phyloP scores from a whole-genome alignment of 1,140 invertebrate genomes.

The Platorchestia sp. region DNA sequence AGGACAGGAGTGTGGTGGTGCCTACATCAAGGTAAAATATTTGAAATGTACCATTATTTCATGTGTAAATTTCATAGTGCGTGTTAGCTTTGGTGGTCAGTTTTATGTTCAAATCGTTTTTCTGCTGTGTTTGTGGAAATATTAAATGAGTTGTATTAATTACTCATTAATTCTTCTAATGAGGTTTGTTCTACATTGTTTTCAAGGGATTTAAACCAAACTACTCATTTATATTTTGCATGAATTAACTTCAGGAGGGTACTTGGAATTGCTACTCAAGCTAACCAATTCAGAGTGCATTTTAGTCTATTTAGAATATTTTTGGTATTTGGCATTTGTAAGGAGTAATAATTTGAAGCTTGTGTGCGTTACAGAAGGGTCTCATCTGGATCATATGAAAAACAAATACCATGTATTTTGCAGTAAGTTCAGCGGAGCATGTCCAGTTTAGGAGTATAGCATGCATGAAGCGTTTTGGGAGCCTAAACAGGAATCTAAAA shows the following conservation, averaged over 20 bases:
- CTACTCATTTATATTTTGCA: background rate
- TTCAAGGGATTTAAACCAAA: background rate
- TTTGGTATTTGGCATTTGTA: too few relatives aligned
- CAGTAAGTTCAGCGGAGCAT: too few relatives aligned
- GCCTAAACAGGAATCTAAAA: background rate
- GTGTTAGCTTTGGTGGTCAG: background rate
- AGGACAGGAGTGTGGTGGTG: constrained; percentile 98
- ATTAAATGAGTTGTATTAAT: too few relatives aligned
- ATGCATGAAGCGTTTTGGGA: background rate
- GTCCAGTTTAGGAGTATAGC: background rate
- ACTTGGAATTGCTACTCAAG: background rate
- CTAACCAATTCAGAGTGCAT: background rate
- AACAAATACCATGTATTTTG: too few relatives aligned
- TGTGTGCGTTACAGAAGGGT: too few relatives aligned
- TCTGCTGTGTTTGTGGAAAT: too few relatives aligned
- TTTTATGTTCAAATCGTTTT: too few relatives aligned
- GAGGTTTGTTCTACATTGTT: too few relatives aligned
- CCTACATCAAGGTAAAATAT: constrained; percentile 90
- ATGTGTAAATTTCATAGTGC: too few relatives aligned
- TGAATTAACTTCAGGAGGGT: background rate
- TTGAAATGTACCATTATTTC: background rate
- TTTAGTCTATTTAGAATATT: background rate
- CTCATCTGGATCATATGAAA: too few relatives aligned
- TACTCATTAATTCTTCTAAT: too few relatives aligned
- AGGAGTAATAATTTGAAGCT: too few relatives aligned